phyloP scores from a whole-genome alignment of 2,797 vertebrate species.

The Benthosema pterotum region DNA sequence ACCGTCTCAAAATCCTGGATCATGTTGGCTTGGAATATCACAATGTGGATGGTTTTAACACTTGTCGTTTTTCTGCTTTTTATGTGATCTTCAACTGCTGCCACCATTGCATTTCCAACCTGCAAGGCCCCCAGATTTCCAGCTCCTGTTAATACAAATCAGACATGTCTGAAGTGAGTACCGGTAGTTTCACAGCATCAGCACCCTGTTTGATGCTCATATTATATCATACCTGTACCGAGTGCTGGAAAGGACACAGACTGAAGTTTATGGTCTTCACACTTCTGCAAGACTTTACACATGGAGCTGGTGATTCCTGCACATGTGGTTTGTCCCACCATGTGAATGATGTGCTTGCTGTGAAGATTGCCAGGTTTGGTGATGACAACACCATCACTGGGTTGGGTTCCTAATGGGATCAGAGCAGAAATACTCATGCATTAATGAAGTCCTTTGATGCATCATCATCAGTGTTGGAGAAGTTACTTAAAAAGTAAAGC shows the following conservation, averaged over 20 bases:
- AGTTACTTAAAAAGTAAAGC: too few relatives aligned
- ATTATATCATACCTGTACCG: constrained; percentile 62
- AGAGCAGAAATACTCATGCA: background rate
- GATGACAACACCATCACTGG: constrained; percentile 50
- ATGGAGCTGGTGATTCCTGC: constrained; percentile 49
- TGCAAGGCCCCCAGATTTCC: constrained; percentile 49
- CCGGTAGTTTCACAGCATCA: too few relatives aligned
- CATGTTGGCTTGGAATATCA: too few relatives aligned
- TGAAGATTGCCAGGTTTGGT: constrained; percentile 60
- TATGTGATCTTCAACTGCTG: constrained; percentile 41
- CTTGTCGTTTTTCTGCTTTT: constrained; percentile 21
- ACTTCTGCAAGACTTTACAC: constrained; percentile 54
- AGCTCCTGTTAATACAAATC: constrained; percentile 49
- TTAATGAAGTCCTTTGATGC: too few relatives aligned
- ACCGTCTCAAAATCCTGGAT: too few relatives aligned
- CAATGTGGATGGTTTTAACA: too few relatives aligned
- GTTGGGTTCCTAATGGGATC: constrained; percentile 49
- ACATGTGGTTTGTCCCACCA: constrained; percentile 58
- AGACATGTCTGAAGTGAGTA: too few relatives aligned
- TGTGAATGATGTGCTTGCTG: constrained; percentile 63
- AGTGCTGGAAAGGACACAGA: constrained; percentile 67
- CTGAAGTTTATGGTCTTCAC: constrained; percentile 50
- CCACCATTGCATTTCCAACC: constrained; percentile 56
- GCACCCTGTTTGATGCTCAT: too few relatives aligned
- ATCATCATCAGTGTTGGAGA: too few relatives aligned